These are phyloP conservation scores for Scelioninae gen. 1 DNA, from an alignment of 2,888 invertebrate genomes.

Conservation along the genomic window DNA sequence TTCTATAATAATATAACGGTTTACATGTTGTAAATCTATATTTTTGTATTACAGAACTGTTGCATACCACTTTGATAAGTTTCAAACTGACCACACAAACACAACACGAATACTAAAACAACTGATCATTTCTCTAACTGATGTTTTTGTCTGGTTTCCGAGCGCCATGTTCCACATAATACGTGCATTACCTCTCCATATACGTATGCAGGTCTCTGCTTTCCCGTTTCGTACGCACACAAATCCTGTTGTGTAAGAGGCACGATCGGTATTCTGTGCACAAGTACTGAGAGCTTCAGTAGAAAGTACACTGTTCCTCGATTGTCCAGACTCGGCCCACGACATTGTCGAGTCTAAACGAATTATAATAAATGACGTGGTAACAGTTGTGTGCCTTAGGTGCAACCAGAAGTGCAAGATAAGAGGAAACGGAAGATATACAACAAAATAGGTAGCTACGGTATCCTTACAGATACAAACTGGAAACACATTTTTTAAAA, in stretches of 20 bases:
- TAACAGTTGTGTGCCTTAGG: slow-evolving; percentile 65
- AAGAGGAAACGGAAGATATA: slow-evolving; percentile 51
- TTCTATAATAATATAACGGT: too few relatives aligned
- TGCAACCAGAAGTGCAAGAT: slow-evolving; percentile 64
- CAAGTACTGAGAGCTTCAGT: slow-evolving; percentile 61
- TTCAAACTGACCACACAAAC: slow-evolving; percentile 16
- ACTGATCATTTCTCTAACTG: slow-evolving; percentile 34
- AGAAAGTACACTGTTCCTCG: slow-evolving; percentile 66
- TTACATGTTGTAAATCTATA: too few relatives aligned
- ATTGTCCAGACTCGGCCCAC: slow-evolving; percentile 65
- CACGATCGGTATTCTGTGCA: slow-evolving; percentile 60
- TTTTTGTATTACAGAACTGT: too few relatives aligned
- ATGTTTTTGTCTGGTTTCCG: slow-evolving; percentile 29
- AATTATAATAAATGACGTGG: slow-evolving; percentile 70
- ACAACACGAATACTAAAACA: slow-evolving; percentile 9
- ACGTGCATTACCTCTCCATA: slow-evolving; percentile 49
- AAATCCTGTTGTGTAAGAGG: slow-evolving; percentile 46
- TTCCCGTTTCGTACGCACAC: slow-evolving; percentile 51
- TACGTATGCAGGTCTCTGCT: slow-evolving; percentile 34
- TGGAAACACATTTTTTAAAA: slow-evolving; percentile 15
- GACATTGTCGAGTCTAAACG: slow-evolving; percentile 64
- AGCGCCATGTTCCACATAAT: slow-evolving; percentile 37
- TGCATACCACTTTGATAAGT: slow-evolving; percentile 29
- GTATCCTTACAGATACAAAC: slow-evolving; percentile 13
- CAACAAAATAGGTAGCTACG: slow-evolving; percentile 48